Evolutionary conservation across 2,113 vertebrate genomes (phyloP).

Genomic region (Megaceryle maxima): DNA sequence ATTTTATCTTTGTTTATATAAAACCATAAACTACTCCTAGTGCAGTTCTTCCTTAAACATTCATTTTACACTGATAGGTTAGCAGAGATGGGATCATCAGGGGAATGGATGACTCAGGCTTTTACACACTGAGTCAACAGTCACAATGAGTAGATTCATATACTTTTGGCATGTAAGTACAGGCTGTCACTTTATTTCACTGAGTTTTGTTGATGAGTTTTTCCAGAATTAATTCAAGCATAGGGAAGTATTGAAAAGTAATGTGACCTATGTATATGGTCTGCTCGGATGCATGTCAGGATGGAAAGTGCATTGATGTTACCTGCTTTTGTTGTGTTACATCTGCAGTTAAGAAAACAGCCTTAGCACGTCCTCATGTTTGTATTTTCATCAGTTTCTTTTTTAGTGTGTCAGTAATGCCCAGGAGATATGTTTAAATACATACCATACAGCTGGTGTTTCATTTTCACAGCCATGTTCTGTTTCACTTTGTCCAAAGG

Average conservation of each 20-base stretch:
- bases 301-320: background rate
- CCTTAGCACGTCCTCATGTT: background rate
- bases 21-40: background rate
- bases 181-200: background rate
- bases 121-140: conserved; percentile 52
- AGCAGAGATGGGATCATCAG: background rate
- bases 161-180: background rate
- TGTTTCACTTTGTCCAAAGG: background rate
- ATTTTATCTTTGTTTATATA: background rate
- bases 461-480: too few relatives aligned
- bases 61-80: background rate
- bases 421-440: background rate
- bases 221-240: background rate
- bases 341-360: background rate
- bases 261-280: background rate
- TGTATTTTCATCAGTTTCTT: background rate
- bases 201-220: background rate
- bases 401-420: background rate
- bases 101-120: conserved; percentile 48
- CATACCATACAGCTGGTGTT: background rate
- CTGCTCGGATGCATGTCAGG: accelerated
- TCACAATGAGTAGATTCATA: conserved; percentile 49
- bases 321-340: background rate
- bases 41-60: conserved; percentile 14
- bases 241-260: background rate